A percentile compares a stretch with the other conserved stretches of the same genome.
phyloP scores from a whole-genome alignment of 2,113 vertebrate species.

The Marmota monax region DNA sequence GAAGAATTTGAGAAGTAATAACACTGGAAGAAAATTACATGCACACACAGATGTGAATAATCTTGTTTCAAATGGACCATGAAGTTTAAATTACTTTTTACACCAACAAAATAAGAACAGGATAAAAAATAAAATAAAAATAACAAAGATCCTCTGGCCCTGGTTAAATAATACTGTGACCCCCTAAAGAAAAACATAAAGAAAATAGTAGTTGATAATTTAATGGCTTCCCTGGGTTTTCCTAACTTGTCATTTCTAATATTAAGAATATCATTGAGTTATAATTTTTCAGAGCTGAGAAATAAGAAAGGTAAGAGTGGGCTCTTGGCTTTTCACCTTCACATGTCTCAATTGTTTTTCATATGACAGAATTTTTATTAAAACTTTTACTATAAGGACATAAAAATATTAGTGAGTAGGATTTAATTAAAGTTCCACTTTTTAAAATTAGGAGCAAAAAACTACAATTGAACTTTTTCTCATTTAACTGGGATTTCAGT shows the following conservation, averaged over 20 bases:
- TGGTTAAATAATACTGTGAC: constrained; percentile 72
- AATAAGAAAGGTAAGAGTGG: background rate
- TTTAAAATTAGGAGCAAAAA: background rate
- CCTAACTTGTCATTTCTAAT: constrained; percentile 10
- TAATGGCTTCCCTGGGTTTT: constrained; percentile 61
- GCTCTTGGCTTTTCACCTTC: background rate
- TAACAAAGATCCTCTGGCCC: background rate
- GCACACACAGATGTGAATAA: constrained; percentile 74
- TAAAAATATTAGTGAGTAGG: background rate
- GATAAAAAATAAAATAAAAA: background rate
- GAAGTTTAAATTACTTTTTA: constrained; percentile 78
- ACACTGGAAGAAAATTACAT: constrained; percentile 59
- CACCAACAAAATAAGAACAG: constrained; percentile 63
- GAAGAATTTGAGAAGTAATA: constrained; percentile 70
- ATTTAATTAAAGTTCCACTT: background rate
- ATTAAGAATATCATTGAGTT: constrained; percentile 9
- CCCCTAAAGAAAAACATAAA: constrained; percentile 57
- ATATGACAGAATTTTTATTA: background rate
- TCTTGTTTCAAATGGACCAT: constrained; percentile 71
- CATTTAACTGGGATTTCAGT: background rate
- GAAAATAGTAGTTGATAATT: constrained; percentile 70
- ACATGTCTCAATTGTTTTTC: background rate
- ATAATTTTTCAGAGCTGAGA: background rate
- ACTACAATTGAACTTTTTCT: background rate
- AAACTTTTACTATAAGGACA: background rate